Evolutionary conservation across 2,888 invertebrate genomes (phyloP).

Genomic region (Folsomia manolachei): DNA sequence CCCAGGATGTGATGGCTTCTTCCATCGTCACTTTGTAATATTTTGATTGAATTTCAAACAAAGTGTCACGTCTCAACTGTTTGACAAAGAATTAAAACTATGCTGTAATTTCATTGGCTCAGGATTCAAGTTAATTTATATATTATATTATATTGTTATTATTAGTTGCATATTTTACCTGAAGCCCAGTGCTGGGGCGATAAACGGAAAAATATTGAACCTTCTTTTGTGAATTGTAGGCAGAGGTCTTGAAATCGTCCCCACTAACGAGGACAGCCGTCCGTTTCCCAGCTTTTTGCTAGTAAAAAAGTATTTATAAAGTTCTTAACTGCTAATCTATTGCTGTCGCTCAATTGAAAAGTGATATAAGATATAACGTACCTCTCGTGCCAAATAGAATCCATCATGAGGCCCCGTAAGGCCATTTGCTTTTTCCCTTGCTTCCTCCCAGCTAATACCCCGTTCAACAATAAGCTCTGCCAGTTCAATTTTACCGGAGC

Average conservation of each 20-base stretch:
- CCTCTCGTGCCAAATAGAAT: constrained; percentile 85
- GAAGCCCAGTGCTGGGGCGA: constrained; percentile 87
- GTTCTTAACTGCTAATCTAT: too few species aligned
- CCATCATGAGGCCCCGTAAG: constrained; percentile 76
- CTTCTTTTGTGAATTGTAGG: constrained; percentile 62
- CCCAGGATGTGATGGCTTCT: constrained; percentile 86
- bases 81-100: not conserved
- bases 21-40: constrained; percentile 74
- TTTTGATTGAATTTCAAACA: constrained; percentile 87
- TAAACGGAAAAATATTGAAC: constrained; percentile 55
- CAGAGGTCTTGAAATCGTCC: constrained; percentile 57
- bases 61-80: constrained; percentile 74
- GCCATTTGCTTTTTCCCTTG: constrained; percentile 71
- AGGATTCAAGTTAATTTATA: too few species aligned
- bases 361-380: too few species aligned
- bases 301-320: too few species aligned
- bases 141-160: too few species aligned
- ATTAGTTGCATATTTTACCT: too few species aligned
- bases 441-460: constrained; percentile 86
- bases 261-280: constrained; percentile 81
- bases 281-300: too few species aligned
- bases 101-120: not conserved
- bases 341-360: too few species aligned
- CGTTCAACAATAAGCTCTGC: constrained; percentile 89
- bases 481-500: constrained; percentile 86